Evolutionary conservation across 1,140 invertebrate genomes (phyloP).

Genomic region (Calosoma granatense): DNA sequence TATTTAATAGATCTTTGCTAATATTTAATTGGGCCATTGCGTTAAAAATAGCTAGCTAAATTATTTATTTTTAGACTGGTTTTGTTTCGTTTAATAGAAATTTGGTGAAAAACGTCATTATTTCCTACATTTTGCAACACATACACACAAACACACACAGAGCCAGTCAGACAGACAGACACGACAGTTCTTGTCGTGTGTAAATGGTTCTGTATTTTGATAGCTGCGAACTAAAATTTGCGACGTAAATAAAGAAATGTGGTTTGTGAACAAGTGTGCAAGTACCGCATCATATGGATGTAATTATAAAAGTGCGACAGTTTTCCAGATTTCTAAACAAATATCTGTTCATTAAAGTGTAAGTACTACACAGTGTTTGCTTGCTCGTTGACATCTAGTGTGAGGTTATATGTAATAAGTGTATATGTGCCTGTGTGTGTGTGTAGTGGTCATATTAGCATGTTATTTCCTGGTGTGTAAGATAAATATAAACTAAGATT

Average conservation of each 20-base stretch:
- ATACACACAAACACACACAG: no score
- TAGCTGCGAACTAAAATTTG: not conserved
- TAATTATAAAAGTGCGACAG: not conserved
- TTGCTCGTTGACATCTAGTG: not conserved
- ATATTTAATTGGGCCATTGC: no score
- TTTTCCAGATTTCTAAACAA: not conserved
- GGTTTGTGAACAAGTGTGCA: not conserved
- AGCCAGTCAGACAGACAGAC: no score
- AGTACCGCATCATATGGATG: not conserved
- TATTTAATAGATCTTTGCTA: no score
- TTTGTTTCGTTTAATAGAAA: no score
- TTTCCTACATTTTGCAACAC: no score
- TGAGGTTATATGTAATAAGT: not conserved
- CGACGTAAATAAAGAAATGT: slow-evolving; percentile 5
- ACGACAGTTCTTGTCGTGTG: no score
- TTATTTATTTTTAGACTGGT: no score
- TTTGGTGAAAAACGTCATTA: no score
- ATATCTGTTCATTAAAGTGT: not conserved
- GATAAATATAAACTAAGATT: slow-evolving; percentile 9
- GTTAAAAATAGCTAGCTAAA: no score
- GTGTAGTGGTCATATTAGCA: not conserved
- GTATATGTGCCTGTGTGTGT: not conserved
- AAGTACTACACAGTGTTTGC: not conserved
- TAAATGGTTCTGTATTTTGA: slow-evolving; percentile 3
- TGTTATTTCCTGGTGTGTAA: slow-evolving; percentile 3